Evolutionary conservation across 2,797 vertebrate species (phyloP).

Genomic region (Dipus sagitta): DNA sequence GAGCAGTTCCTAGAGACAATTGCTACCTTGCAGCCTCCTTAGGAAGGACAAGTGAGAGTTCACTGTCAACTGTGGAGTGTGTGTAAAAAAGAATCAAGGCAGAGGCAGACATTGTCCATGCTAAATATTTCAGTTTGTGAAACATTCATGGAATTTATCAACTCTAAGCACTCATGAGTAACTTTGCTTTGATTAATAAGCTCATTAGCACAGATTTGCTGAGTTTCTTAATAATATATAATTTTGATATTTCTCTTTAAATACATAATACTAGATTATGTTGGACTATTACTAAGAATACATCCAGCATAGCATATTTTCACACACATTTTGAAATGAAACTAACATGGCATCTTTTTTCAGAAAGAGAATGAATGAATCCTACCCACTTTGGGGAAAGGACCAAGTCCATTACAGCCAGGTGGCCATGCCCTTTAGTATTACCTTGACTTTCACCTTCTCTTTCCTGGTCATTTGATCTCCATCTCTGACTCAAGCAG

Average conservation of each 20-base stretch:
- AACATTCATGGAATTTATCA: slow-evolving; percentile 41
- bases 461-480: neutral
- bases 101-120: neutral
- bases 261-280: neutral
- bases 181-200: slow-evolving; percentile 26
- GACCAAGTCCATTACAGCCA: neutral
- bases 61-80: no score
- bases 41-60: neutral
- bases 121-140: neutral
- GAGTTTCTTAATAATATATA: slow-evolving; percentile 12
- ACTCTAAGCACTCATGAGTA: slow-evolving; percentile 41
- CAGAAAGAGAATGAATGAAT: neutral
- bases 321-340: neutral
- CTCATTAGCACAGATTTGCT: slow-evolving; percentile 2
- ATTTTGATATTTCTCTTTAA: neutral
- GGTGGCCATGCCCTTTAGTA: fast-evolving
- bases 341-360: neutral
- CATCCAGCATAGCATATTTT: neutral
- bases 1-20: neutral
- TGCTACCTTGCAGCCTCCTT: neutral
- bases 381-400: fast-evolving
- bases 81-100: no score
- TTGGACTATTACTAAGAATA: neutral
- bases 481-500: neutral
- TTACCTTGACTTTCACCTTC: no score